Base-by-base conservation (phyloP, 2,113 vertebrate species). In the Corythoichthys intestinalis region DNA sequence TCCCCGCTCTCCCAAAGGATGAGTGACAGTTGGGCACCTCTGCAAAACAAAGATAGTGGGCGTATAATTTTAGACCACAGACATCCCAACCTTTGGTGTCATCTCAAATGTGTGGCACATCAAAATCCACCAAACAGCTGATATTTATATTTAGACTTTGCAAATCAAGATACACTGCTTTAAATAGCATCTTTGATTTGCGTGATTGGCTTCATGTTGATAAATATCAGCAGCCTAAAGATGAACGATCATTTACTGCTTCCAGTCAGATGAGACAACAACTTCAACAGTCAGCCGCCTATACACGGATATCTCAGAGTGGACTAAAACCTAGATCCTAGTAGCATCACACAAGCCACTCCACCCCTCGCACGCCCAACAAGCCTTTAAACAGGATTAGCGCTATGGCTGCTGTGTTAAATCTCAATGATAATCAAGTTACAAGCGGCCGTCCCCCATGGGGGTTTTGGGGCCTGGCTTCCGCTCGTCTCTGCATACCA, bases 1-100 rank as follows among this genome's bases (percentile, higher is more conserved):
- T 92, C 47, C 90, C 90, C 50, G 90, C 92, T 87, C 93, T 93
- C 81, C 95, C 91, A 75, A 95, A 98, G 0, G 94, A 92, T 41
- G 95, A 96, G 91, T 96, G 96, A 88, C 96, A 98, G 85, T 95
- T 96, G 92, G 96, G 96, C 94, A 98, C 96, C 95, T 98, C 96
- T 98, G 92, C 41, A 84, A 62, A 91, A 82, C 37, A 91, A 73
- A 84, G 0, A 48, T 70, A 70, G 66, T 0, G 61, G 38, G 41
- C 0, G 17, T 6, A 3, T 71, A 77, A 63, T 50, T 70, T 86
- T 72, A 83, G 83, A 74, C 52, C 54, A 69, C 63, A 73, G 67
- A 56, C 65, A 15, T 69, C 64, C 35, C 67, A 57, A 44, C 38
- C 66, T 73, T 57, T 44, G 34, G 65, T 60, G 50, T 80, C 69